phyloP scores from a whole-genome alignment of 2,797 vertebrate genomes.

The Podarcis siculus region DNA sequence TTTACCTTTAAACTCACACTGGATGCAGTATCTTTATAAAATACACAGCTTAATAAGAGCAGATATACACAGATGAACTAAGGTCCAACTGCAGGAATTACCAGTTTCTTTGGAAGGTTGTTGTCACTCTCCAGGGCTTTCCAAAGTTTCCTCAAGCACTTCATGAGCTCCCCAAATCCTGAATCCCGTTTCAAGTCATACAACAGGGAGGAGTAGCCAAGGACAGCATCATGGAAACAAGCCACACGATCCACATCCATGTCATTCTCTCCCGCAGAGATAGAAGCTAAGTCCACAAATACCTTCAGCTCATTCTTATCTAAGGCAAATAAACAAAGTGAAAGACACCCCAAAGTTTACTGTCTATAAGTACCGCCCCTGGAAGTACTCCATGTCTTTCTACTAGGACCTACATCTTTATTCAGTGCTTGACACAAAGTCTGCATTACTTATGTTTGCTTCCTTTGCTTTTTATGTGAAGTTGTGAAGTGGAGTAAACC shows the following conservation, averaged over 20 bases:
- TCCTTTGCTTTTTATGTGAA: not conserved
- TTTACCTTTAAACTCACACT: not conserved
- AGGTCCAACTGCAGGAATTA: slow-evolving; percentile 67
- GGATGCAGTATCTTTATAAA: not conserved
- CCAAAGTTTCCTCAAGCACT: slow-evolving; percentile 87
- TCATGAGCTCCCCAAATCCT: slow-evolving; percentile 82
- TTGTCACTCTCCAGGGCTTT: slow-evolving; percentile 89
- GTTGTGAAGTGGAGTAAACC: not conserved
- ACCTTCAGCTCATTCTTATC: slow-evolving; percentile 95
- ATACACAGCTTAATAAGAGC: not conserved
- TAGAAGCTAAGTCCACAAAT: slow-evolving; percentile 96
- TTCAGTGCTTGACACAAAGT: rapidly evolving
- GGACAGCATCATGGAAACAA: slow-evolving; percentile 92
- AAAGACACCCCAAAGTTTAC: not conserved
- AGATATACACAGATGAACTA: not conserved
- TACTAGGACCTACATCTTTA: not conserved
- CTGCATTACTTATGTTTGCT: not conserved
- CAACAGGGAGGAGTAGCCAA: slow-evolving; percentile 89
- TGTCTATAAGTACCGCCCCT: not conserved
- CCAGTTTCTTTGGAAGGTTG: slow-evolving; percentile 89
- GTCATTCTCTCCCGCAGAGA: slow-evolving; percentile 98
- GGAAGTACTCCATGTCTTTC: not conserved
- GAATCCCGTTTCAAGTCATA: slow-evolving; percentile 85
- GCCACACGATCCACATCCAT: slow-evolving; percentile 95
- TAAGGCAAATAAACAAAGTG: slow-evolving; percentile 56